phyloP scores from a whole-genome alignment of 2,113 vertebrate species.

The Gallinago paraguaiae region DNA sequence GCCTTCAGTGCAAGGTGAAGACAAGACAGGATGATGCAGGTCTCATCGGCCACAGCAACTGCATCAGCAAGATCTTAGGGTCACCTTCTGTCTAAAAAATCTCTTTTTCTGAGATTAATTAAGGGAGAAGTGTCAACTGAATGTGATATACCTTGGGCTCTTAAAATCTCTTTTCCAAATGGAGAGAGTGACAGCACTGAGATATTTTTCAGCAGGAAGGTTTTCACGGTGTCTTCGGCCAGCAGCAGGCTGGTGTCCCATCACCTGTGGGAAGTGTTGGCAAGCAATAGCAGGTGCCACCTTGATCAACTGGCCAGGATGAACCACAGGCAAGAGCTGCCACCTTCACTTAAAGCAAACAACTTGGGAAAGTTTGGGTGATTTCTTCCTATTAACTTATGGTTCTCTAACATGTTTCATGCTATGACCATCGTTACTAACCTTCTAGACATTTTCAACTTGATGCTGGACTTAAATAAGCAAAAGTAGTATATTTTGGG shows the following conservation, averaged over 20 bases:
- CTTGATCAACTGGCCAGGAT: neutral
- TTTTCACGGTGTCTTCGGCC: fast-evolving
- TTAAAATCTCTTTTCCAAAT: neutral
- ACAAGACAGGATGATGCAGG: neutral
- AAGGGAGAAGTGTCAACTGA: neutral
- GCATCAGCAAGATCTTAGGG: neutral
- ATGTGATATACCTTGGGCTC: neutral
- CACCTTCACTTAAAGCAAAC: neutral
- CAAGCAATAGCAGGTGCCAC: neutral
- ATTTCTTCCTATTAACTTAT: neutral
- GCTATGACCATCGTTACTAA: neutral
- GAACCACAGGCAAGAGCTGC: neutral
- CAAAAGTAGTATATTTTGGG: neutral
- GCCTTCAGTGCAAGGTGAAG: neutral
- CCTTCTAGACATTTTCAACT: neutral
- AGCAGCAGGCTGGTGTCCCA: fast-evolving
- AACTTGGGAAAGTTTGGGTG: neutral
- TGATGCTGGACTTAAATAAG: neutral
- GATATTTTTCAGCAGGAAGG: neutral
- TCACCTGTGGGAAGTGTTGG: fast-evolving
- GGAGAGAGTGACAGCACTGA: neutral
- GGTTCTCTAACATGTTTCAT: neutral
- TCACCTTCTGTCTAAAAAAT: neutral
- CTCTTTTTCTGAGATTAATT: neutral
- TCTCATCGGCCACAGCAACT: neutral